Percentiles rank a stretch among this genome's conserved stretches.
These are phyloP conservation scores for Haliclona indistincta DNA, from an alignment of 37 sponge, comb jelly and placozoan species.

Conservation along the genomic window DNA sequence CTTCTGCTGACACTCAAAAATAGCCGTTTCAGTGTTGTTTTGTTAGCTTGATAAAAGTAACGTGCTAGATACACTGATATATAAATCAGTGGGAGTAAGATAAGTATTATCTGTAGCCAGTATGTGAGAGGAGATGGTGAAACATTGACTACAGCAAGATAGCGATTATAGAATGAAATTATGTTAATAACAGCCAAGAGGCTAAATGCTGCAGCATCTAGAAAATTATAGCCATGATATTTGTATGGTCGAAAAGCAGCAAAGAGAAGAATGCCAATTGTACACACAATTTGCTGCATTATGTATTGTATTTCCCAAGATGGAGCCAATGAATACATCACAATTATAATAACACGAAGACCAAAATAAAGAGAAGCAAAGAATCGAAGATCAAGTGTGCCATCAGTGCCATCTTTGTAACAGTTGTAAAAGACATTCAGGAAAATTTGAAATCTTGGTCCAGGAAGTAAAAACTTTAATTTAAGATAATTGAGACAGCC, in stretches of 20 bases:
- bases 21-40: no score
- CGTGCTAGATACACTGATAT: no score
- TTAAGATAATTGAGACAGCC: neutral
- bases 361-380: conserved; percentile 39
- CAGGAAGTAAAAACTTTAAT: neutral
- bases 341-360: neutral
- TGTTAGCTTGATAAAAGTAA: no score
- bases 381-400: conserved; percentile 9
- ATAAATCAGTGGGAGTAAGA: conserved; percentile 17
- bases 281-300: conserved; percentile 13
- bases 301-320: conserved; percentile 4
- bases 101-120: neutral
- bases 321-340: neutral
- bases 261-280: conserved; percentile 8
- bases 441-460: conserved; percentile 15
- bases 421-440: conserved; percentile 31
- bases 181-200: conserved; percentile 9
- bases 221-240: neutral
- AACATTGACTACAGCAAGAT: neutral
- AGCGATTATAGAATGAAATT: neutral
- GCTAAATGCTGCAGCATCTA: conserved; percentile 18
- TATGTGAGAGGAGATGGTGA: neutral
- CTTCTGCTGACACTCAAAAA: no score
- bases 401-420: conserved; percentile 32
- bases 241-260: conserved; percentile 17